Percentiles rank a stretch among this genome's conserved stretches.
Evolutionary conservation across 2,888 invertebrate genomes (phyloP).

Genomic region (Morpho achilles): DNA sequence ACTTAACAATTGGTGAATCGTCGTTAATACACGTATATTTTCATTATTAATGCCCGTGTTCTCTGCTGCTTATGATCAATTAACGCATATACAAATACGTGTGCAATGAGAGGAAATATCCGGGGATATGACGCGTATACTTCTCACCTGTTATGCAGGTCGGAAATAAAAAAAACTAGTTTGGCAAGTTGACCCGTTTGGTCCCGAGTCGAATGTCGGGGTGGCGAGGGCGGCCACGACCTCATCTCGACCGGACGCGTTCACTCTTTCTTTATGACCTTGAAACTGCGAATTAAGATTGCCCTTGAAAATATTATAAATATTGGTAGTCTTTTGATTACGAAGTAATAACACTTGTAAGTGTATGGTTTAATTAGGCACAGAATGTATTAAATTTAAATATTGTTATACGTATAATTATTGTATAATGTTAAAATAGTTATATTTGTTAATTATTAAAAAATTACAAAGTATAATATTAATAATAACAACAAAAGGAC

Average conservation of each 20-base stretch:
- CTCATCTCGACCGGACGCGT: conserved; percentile 64
- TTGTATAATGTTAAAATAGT: too few species aligned
- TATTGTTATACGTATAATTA: too few species aligned
- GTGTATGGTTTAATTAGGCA: too few species aligned
- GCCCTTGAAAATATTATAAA: conserved; percentile 18
- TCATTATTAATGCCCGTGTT: neutral
- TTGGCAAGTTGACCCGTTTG: conserved; percentile 46
- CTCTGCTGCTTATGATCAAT: neutral
- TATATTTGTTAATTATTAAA: too few species aligned
- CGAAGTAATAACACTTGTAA: too few species aligned
- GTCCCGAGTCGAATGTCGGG: conserved; percentile 37
- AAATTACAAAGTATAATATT: too few species aligned
- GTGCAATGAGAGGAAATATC: conserved; percentile 16
- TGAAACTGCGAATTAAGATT: conserved; percentile 48
- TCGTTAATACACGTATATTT: neutral
- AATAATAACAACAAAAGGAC: too few species aligned
- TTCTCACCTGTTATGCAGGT: conserved; percentile 34
- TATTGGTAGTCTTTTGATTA: too few species aligned
- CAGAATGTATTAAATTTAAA: too few species aligned
- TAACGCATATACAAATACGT: neutral
- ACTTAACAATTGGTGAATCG: conserved; percentile 2
- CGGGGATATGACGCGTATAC: conserved; percentile 21
- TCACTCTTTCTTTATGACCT: conserved; percentile 57
- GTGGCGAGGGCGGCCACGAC: conserved; percentile 57
- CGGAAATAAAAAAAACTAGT: conserved; percentile 52